Percentiles rank a stretch among this genome's conserved stretches.
phyloP scores from a whole-genome alignment of 2,113 vertebrate genomes.

The Pagrus major region DNA sequence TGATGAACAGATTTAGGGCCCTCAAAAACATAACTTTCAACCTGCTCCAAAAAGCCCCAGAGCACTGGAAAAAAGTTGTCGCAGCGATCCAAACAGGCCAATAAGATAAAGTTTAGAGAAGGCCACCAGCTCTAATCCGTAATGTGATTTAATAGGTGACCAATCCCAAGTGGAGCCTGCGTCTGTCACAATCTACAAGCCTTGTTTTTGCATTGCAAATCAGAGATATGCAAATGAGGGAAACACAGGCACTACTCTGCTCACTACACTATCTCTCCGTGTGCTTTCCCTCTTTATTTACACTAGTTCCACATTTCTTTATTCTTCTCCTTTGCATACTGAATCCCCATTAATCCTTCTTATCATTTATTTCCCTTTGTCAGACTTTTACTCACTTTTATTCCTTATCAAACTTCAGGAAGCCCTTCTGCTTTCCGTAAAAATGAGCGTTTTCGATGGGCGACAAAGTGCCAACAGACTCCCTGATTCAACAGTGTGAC shows the following conservation, averaged over 20 bases:
- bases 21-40: constrained; percentile 5
- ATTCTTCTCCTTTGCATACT: constrained; percentile 9
- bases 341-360: neutral
- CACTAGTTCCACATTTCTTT: neutral
- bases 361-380: neutral
- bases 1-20: constrained; percentile 44
- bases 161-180: constrained; percentile 34
- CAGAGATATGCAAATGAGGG: constrained; percentile 67
- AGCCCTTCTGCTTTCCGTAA: too few species aligned
- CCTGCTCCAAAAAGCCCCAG: neutral
- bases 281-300: constrained; percentile 30
- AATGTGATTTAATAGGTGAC: constrained; percentile 43
- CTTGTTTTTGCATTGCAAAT: constrained; percentile 78
- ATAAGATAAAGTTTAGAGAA: constrained; percentile 46
- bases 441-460: neutral
- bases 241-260: constrained; percentile 21
- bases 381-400: too few species aligned
- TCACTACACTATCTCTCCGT: constrained; percentile 15
- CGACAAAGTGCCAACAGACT: neutral
- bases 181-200: constrained; percentile 38
- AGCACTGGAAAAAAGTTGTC: neutral
- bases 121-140: neutral
- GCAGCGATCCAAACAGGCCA: neutral
- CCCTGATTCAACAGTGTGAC: constrained; percentile 36
- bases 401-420: neutral